Conservation (phyloP, 2,888 invertebrate species). For the Tholera decimalis region DNA sequence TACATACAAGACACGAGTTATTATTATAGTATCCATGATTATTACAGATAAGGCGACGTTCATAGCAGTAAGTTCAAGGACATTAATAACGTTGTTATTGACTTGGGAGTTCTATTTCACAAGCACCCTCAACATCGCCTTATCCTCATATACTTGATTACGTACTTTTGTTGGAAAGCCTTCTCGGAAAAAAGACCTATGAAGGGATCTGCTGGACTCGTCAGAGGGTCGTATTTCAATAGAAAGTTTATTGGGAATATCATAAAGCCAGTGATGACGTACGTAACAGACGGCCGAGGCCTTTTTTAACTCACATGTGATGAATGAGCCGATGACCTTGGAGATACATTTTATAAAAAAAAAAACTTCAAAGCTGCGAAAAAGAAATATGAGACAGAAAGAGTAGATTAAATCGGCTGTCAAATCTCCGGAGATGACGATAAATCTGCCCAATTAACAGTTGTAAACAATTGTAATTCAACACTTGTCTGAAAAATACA, state of each 20-base stretch:
- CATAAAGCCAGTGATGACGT: constrained; percentile 33
- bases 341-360: constrained; percentile 12
- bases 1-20: constrained; percentile 9
- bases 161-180: constrained; percentile 53
- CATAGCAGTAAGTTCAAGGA: constrained; percentile 40
- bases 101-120: constrained; percentile 60
- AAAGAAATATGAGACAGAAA: constrained; percentile 39
- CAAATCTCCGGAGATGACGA: constrained; percentile 35
- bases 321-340: constrained; percentile 26
- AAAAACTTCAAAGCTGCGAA: constrained; percentile 47
- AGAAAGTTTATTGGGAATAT: constrained; percentile 42
- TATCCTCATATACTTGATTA: constrained; percentile 55
- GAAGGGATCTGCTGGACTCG: constrained; percentile 41
- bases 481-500: constrained; percentile 23
- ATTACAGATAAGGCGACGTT: constrained; percentile 27
- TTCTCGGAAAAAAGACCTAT: constrained; percentile 31
- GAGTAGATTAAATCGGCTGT: constrained; percentile 49
- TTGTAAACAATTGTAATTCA: constrained; percentile 28
- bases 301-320: constrained; percentile 13
- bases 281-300: background rate
- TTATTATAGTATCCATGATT: constrained; percentile 7
- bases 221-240: constrained; percentile 44
- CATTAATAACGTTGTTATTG: constrained; percentile 62
- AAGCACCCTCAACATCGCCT: constrained; percentile 50
- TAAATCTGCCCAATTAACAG: constrained; percentile 36